Base-by-base conservation (phyloP, 1,140 invertebrate genomes). In the Tenebrio molitor region DNA sequence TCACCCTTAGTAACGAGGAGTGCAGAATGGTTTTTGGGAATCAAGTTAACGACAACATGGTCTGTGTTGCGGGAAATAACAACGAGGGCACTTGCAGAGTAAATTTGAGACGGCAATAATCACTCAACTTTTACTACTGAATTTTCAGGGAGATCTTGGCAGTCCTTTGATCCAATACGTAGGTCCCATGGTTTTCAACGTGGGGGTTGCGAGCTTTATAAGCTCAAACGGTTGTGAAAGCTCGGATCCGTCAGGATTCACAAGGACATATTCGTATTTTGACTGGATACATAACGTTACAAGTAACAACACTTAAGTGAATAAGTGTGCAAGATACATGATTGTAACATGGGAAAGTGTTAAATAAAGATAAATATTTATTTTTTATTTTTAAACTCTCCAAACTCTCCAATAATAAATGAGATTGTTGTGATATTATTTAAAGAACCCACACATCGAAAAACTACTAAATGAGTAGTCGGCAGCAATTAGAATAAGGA, bases 221-320 rank as follows among this genome's bases (percentile, higher is more conserved):
- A 58, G 50, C 14, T 10, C n/a, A 58, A 58, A 58, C 29, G 50
- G 50, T 1, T 58, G 50, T 25, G 50, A 58, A 58, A 58, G 50
- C 50, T 15, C 23, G 12, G 50, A 58, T 29, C 50, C 50, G 25
- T 58, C 50, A 29, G 50, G 50, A 2, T 58, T 14, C 14, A 58
- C 50, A 29, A 58, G 50, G 19, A 25, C 15, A 29, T 58, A 29
- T 58, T 23, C 50, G n/a, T 58, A 58, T 15, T n/a, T 58, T 10
- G 12, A 34, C 12, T 58, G 50, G 50, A 58, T 58, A 25, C 2
- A 12, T 29, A 58, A 58, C 15, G 23, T 58, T 14, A 58, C 50
- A n/a, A n/a, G n/a, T n/a, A n/a, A n/a, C n/a, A n/a, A n/a, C n/a
- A n/a, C n/a, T n/a, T n/a, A n/a, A n/a, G n/a, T n/a, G n/a, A n/a